Conservation (phyloP, 2,113 vertebrate species). For the Climacteris rufus region DNA sequence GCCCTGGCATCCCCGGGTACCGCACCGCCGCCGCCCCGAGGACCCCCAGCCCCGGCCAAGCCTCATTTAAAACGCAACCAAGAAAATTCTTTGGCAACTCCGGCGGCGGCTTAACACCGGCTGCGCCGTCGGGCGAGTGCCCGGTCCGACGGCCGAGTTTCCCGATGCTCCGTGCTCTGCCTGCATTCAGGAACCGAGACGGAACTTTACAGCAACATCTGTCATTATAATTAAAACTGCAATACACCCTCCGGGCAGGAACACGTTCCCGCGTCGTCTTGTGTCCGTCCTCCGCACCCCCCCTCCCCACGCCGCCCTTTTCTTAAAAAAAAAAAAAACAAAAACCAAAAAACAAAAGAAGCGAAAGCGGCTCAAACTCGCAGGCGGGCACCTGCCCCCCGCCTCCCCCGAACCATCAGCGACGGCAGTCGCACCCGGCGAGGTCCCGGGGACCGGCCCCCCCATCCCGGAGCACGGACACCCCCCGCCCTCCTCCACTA, state of each 20-base stretch:
- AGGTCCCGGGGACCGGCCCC: not conserved
- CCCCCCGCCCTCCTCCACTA: not conserved
- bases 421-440: not conserved
- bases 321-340: not conserved
- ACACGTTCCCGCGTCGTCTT: not conserved
- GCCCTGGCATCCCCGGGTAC: not conserved
- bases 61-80: not conserved
- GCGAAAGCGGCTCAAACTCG: not conserved
- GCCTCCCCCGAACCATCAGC: not conserved
- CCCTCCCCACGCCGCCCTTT: not conserved
- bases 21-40: not conserved
- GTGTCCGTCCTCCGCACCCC: not conserved
- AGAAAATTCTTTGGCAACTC: not conserved
- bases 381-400: not conserved
- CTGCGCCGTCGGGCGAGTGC: not conserved
- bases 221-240: conserved; percentile 40
- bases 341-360: not conserved
- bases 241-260: conserved; percentile 13
- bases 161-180: conserved; percentile 10
- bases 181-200: conserved; percentile 34
- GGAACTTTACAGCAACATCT: conserved; percentile 51
- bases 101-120: not conserved
- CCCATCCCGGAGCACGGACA: not conserved
- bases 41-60: not conserved
- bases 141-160: not conserved